Evolutionary conservation across 2,113 vertebrate species (phyloP), one percentile per base, ranked within the genome.

Genomic region (Amazona vittata): DNA sequence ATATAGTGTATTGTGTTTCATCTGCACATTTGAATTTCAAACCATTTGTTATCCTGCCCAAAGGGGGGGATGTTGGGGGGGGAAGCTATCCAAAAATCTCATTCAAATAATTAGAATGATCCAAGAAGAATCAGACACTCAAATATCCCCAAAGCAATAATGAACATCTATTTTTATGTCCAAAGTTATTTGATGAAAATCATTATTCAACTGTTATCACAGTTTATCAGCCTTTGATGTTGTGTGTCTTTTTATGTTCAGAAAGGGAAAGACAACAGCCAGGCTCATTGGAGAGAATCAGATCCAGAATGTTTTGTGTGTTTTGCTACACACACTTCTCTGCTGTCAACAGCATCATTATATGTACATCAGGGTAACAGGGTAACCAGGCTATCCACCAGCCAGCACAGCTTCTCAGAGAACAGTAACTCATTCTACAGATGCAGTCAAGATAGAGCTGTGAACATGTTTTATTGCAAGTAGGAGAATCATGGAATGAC

Each of bases 81-180:
- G 76, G 31, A 39, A 9, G 5, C 47, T 75, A 43, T 67, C 46
- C 18, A 53, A 81, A 86, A 93, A 55, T 15, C 59, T 78, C 47
- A 59, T 39, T 80, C 47, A 47, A 85, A 11, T 70, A 91, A 79
- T 85, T 80, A 80, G 67, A 83, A 64, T 22, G 44, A 85, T 63
- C 28, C 59, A 68, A 74, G 47, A 85, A 88, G 65, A 83, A 90
- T 67, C 43, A 90, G 35, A 73, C 93, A 70, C 85, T 83, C 71
- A 83, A 86, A 82, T 57, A 95, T 71, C 86, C 83, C 69, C 12
- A 84, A 94, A 86, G 24, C 80, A 93, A 83, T 86, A 94, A 67
- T 1, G 3, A 88, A 21, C 37, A 67, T 41, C 75, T 95, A 78
- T 78, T 88, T 95, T 86, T 64, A 63, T 28, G 39, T 79, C 39